Evolutionary conservation across 1,140 invertebrate species (phyloP), one percentile per base, ranked within the genome.

Genomic region (Papilio polytes): DNA sequence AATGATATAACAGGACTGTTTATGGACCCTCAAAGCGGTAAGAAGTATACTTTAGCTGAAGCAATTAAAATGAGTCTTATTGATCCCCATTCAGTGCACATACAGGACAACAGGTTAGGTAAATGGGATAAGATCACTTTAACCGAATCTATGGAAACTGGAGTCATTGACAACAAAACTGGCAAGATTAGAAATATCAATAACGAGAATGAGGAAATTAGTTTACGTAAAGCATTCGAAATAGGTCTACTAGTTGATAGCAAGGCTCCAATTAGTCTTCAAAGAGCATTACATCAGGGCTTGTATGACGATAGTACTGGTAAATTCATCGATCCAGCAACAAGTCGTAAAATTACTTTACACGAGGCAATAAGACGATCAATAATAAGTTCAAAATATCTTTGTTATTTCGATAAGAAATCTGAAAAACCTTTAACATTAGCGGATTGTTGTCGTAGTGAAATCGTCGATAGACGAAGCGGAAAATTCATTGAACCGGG

Each of bases 271-370:
- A 96, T 98, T n/a, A 98, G 98, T 8, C 89, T 99, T 46, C 98
- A 98, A 89, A 95, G 97, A 91, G 97, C 98, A 1, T 97, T 99
- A 72, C 98, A 98, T 91, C 97, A 98, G 94, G 98, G 98, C 3
- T 92, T 98, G 0, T 98, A 98, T 88, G 97, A 98, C 85, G 97
- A 98, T 78, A 95, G 96, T 78, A 97, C 96, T 1, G 98, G 98
- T n/a, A 97, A 98, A 95, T 96, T 99, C 31, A 96, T 96, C 26
- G 98, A 99, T 95, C 97, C 97, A 13, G 96, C 96, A 46, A 97
- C 97, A 2, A 97, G 97, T 31, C 96, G 97, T 80, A 96, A 97
- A 86, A 97, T 98, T 9, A 98, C 98, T 20, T 91, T 99, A 13
- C 97, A 98, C 84, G 98, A 99, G 94, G 97, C 98, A 7, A 98